Conservation (phyloP, 2,113 vertebrate genomes). For the Malurus cyaneus region DNA sequence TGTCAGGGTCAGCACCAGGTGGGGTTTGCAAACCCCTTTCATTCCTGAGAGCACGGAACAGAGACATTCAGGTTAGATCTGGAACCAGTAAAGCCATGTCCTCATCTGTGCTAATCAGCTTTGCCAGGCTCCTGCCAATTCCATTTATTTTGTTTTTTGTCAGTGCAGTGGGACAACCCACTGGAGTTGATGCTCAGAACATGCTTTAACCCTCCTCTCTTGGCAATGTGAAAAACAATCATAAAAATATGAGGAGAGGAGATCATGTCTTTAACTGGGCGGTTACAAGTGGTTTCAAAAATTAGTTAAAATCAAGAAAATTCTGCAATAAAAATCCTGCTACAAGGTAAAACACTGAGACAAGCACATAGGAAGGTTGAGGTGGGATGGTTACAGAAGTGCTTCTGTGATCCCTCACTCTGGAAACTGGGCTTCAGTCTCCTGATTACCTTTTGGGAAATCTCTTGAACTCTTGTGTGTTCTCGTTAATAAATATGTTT, state of each 20-base stretch:
- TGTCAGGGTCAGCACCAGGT: neutral
- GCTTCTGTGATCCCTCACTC: neutral
- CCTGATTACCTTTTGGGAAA: neutral
- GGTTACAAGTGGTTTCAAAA: conserved; percentile 23
- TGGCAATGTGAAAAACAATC: neutral
- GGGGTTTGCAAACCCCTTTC: neutral
- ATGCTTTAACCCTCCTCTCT: neutral
- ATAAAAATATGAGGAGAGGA: conserved; percentile 26
- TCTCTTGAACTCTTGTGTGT: neutral
- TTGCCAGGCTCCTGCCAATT: neutral
- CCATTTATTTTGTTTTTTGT: neutral
- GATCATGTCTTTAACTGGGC: conserved; percentile 11
- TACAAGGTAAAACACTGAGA: neutral
- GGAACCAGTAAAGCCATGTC: neutral
- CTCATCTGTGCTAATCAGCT: neutral
- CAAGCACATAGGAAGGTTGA: neutral
- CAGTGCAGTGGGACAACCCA: neutral
- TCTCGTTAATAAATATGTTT: neutral
- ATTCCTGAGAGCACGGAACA: neutral
- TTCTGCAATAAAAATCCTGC: conserved; percentile 28
- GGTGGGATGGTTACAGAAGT: neutral
- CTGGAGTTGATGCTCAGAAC: neutral
- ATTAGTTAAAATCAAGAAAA: conserved; percentile 41
- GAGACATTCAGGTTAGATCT: neutral
- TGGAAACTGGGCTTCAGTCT: neutral